Evolutionary conservation across 35 echinoderm and acorn worm species (phyloP).

Genomic region (Chiridota heheva): DNA sequence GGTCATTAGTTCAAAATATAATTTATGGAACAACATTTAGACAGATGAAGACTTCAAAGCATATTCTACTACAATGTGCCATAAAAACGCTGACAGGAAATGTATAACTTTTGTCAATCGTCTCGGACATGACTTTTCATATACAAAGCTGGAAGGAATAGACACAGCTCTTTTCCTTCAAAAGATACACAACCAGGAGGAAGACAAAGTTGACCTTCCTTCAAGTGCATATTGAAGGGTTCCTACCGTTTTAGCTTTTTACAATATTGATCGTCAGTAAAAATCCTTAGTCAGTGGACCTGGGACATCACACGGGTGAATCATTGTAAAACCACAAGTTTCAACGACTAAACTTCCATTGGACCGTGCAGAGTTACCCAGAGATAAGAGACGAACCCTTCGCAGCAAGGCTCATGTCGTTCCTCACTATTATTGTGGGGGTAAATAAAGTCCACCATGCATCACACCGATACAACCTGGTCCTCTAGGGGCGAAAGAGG

Average conservation of each 20-base stretch:
- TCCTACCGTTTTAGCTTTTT: neutral
- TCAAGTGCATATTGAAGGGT: neutral
- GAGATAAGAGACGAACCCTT: neutral
- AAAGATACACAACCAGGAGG: too few relatives aligned
- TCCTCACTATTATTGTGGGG: neutral
- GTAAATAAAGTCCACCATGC: neutral
- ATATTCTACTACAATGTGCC: conserved; percentile 2
- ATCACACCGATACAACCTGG: too few relatives aligned
- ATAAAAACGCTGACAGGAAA: conserved; percentile 33
- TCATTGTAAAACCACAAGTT: conserved; percentile 11
- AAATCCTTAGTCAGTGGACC: conserved; percentile 10
- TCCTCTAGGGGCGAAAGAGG: neutral
- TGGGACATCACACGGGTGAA: conserved; percentile 28
- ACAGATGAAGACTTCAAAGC: neutral
- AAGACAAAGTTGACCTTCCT: too few relatives aligned
- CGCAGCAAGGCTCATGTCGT: neutral
- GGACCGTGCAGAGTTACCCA: neutral
- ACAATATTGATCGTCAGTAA: conserved; percentile 37
- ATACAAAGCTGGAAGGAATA: conserved; percentile 14
- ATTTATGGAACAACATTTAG: conserved; percentile 9
- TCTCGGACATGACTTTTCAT: conserved; percentile 31
- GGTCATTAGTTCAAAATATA: neutral
- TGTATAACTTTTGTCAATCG: conserved; percentile 20
- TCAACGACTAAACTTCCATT: neutral
- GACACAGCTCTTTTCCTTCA: too few relatives aligned